Evolutionary conservation across 2,888 invertebrate species (phyloP).

Genomic region (Cantharis nigra): DNA sequence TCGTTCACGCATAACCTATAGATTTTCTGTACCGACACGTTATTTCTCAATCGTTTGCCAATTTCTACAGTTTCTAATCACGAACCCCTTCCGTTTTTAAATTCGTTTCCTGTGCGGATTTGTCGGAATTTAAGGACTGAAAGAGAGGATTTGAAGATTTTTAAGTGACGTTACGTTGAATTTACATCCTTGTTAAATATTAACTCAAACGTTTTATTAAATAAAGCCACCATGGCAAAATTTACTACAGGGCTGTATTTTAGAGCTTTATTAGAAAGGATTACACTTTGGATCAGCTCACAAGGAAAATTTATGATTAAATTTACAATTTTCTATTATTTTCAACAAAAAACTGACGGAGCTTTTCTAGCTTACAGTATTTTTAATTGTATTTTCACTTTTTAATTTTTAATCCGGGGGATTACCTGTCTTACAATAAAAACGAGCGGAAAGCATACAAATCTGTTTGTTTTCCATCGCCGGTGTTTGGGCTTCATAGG

Average conservation of each 20-base stretch:
- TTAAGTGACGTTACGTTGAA: neutral
- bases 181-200: neutral
- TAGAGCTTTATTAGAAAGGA: neutral
- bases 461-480: neutral
- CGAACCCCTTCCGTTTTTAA: constrained; percentile 31
- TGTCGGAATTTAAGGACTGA: constrained; percentile 19
- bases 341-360: neutral
- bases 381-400: neutral
- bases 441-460: neutral
- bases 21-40: constrained; percentile 43
- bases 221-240: neutral
- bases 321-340: neutral
- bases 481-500: neutral
- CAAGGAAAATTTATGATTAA: neutral
- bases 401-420: neutral
- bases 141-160: constrained; percentile 13
- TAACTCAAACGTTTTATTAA: neutral
- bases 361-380: too few relatives aligned
- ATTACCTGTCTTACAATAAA: neutral
- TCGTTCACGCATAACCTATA: constrained; percentile 41
- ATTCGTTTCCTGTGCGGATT: constrained; percentile 24
- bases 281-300: neutral
- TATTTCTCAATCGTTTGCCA: constrained; percentile 45
- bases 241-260: neutral
- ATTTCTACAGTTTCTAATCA: constrained; percentile 41